phyloP scores from a whole-genome alignment of 2,113 vertebrate genomes.

The Lota lota region DNA sequence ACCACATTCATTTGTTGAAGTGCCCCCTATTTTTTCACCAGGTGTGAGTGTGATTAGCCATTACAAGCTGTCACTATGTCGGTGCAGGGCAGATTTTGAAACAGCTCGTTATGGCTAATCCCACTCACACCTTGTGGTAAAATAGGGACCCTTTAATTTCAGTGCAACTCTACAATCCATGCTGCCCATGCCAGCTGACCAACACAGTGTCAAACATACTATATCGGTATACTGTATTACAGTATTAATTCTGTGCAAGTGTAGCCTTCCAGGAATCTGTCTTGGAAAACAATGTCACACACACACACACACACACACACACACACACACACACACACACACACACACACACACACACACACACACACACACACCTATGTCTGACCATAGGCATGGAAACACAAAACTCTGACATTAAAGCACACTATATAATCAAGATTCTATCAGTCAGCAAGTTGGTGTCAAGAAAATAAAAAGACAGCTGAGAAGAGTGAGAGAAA shows the following conservation, averaged over 20 bases:
- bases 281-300: not conserved
- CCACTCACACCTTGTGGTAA: no score
- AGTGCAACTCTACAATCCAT: no score
- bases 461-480: conserved; percentile 43
- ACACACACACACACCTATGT: conserved; percentile 10
- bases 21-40: no score
- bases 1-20: no score
- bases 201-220: not conserved
- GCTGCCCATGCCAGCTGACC: not conserved
- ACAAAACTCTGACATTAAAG: conserved; percentile 10
- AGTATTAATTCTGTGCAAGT: no score
- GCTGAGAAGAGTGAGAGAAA: conserved; percentile 38
- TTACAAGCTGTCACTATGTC: no score
- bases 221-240: not conserved
- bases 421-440: conserved; percentile 31
- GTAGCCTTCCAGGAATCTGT: not conserved
- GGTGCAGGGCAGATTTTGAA: no score
- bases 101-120: no score
- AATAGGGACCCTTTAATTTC: no score
- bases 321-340: not conserved
- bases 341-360: not conserved
- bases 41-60: no score
- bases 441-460: conserved; percentile 41
- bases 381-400: no score
- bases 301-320: not conserved